Evolutionary conservation across 2,113 vertebrate species (phyloP).

Genomic region (Benthochromis sp.): DNA sequence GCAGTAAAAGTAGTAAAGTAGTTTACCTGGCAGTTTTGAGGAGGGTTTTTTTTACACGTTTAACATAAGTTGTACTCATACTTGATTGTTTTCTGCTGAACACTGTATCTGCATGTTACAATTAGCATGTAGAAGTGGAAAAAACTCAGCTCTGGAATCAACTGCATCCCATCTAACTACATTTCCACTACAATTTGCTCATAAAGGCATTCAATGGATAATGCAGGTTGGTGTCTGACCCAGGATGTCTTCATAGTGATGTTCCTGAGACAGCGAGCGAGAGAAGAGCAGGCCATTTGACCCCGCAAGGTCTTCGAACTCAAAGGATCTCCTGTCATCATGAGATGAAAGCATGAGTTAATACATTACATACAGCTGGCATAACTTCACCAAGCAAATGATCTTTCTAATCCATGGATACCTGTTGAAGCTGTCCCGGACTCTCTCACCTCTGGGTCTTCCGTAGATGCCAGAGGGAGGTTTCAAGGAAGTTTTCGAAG

Average conservation of each 20-base stretch:
- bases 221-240: slow-evolving; percentile 20
- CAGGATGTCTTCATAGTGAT: slow-evolving; percentile 87
- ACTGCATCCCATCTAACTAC: fast-evolving
- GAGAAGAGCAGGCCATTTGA: slow-evolving; percentile 70
- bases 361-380: neutral
- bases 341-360: neutral
- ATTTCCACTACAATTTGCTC: neutral
- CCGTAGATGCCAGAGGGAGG: slow-evolving; percentile 73
- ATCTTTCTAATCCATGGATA: slow-evolving; percentile 2
- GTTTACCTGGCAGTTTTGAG: neutral
- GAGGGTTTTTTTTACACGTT: neutral
- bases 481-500: slow-evolving; percentile 71
- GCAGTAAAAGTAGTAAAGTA: neutral
- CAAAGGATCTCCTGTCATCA: slow-evolving; percentile 75
- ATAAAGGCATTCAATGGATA: neutral
- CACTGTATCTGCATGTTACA: neutral
- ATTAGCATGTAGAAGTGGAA: neutral
- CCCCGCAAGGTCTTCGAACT: slow-evolving; percentile 79
- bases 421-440: slow-evolving; percentile 76
- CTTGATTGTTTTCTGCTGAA: neutral
- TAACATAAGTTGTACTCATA: fast-evolving
- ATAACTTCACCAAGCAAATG: neutral
- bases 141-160: neutral
- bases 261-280: slow-evolving; percentile 79
- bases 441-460: slow-evolving; percentile 70